phyloP scores from a whole-genome alignment of 92 coral and sea anemone species.

The Epizoanthus rinbou region DNA sequence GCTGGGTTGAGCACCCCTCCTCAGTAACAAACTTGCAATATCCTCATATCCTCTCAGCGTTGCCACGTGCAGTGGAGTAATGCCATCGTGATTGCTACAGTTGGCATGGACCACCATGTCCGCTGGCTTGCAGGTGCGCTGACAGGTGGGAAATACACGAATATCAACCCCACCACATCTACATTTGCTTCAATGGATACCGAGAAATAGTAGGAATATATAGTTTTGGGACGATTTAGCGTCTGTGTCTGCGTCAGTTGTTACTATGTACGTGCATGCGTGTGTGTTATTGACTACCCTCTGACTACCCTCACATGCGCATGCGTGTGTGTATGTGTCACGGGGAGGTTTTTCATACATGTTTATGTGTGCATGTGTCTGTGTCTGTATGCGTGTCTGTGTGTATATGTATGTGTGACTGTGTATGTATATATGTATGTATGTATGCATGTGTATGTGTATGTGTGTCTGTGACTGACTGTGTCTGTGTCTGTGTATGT shows the following conservation, averaged over 20 bases:
- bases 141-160: neutral
- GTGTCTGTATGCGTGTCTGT: no score
- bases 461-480: neutral
- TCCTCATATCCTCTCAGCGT: conserved; percentile 87
- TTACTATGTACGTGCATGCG: no score
- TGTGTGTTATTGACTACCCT: neutral
- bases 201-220: no score
- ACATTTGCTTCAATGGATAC: no score
- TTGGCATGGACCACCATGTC: conserved; percentile 74
- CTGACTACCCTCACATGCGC: no score
- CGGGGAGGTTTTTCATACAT: no score
- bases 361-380: no score
- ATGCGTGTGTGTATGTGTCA: no score
- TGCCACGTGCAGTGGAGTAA: conserved; percentile 87
- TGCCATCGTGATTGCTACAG: conserved; percentile 83
- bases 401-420: no score
- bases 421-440: neutral
- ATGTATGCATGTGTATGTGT: neutral
- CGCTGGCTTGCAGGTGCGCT: conserved; percentile 68
- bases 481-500: neutral
- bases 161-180: no score
- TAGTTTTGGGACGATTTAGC: no score
- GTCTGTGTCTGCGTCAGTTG: no score
- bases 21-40: conserved; percentile 71
- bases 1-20: conserved; percentile 80